Evolutionary conservation across 2,797 vertebrate species (phyloP), one percentile per base, ranked within the genome.

Genomic region (Myotis planiceps): DNA sequence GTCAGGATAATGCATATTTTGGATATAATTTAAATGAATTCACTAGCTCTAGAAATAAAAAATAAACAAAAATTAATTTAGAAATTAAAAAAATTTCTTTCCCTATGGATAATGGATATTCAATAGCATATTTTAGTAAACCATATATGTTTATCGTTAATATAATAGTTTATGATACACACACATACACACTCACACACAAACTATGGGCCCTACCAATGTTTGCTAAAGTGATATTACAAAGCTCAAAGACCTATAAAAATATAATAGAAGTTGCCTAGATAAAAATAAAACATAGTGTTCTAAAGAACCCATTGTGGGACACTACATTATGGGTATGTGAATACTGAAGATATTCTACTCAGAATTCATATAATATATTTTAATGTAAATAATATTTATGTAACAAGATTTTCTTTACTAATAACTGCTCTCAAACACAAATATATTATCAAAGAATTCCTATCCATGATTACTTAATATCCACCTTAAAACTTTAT

Each of bases 321-420:
- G 9, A 68, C 21, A 85, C 13, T 53, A 45, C 2, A 51, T 6
- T 72, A 72, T 72, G 69, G 47, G 19, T 82, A n/a, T 89, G n/a
- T 71, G 8, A 75, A 58, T 49, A 86, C 9, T 8, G 53, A 82
- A 74, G 29, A 82, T 27, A 16, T 76, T 37, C 2, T 72, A 71
- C 55, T 71, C n/a, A 60, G 7, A 94, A 82, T 79, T 74, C 8
- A 78, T 34, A 32, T 68, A 69, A 82, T n/a, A 18, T 53, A 88
- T 94, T 76, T 94, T 93, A 78, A 84, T 84, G 14, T 45, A 90
- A 85, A 81, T 81, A 68, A 84, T 84, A 63, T 78, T 83, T 53
- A 75, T 63, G 65, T 75, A 79, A 16, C 76, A 19, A 83, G 68
- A 51, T 92, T 88, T 95, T 90, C 16, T 86, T 94, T 88, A 85